phyloP scores from a whole-genome alignment of 2,113 vertebrate species.

The Chionis minor region DNA sequence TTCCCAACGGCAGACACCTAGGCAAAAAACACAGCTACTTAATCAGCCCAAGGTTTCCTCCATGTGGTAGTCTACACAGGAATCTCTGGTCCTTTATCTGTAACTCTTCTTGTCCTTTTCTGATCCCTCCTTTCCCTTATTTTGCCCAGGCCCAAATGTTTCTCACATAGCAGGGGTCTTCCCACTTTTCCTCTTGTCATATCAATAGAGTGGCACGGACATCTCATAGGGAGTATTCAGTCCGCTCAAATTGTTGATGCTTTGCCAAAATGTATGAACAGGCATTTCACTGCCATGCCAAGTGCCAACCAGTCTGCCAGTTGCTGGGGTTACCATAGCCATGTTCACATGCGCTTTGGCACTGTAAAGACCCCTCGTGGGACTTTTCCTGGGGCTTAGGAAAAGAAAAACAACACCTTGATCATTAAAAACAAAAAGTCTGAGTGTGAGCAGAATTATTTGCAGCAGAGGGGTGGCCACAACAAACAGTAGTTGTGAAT shows the following conservation, averaged over 20 bases:
- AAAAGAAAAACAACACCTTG: background rate
- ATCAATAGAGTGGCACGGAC: background rate
- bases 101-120: background rate
- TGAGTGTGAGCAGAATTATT: background rate
- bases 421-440: background rate
- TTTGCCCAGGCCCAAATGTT: background rate
- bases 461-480: background rate
- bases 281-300: background rate
- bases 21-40: background rate
- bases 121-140: background rate
- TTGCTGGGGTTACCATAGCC: background rate
- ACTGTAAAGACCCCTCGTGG: background rate
- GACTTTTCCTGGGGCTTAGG: background rate
- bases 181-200: background rate
- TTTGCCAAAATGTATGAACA: background rate
- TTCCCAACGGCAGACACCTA: background rate
- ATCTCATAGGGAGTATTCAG: background rate
- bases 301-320: background rate
- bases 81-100: background rate
- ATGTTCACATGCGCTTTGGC: fast-evolving
- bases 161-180: background rate
- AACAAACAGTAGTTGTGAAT: background rate
- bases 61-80: no score
- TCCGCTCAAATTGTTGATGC: background rate
- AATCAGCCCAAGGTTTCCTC: background rate